These are phyloP conservation scores for Montipora cactus DNA, from an alignment of 64 coral and sea anemone genomes.

Conservation along the genomic window DNA sequence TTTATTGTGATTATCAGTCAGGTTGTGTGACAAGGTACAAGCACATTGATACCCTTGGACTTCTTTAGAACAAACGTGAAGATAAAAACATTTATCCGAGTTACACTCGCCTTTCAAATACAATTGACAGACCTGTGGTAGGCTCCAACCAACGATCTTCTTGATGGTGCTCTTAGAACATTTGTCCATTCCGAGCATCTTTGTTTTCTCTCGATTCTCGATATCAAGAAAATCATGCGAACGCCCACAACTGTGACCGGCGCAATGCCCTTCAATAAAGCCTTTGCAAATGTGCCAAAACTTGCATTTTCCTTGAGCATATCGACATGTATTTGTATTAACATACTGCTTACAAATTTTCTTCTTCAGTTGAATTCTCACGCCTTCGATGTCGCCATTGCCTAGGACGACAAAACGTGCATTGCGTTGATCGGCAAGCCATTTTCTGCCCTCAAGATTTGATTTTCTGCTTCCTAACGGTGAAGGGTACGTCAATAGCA, in stretches of 20 bases:
- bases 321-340: conserved; percentile 7
- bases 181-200: conserved; percentile 4
- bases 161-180: not conserved
- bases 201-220: conserved; percentile 36
- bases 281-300: conserved; percentile 66
- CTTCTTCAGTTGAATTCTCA: conserved; percentile 27
- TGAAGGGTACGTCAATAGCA: conserved; percentile 36
- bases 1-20: conserved; percentile 22
- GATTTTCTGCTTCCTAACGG: conserved; percentile 10
- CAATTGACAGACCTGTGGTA: conserved; percentile 56
- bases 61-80: conserved; percentile 38
- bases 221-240: conserved; percentile 57
- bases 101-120: conserved; percentile 32
- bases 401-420: not conserved
- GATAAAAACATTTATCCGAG: not conserved
- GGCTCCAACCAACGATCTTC: conserved; percentile 30
- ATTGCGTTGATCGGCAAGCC: not conserved
- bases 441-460: not conserved
- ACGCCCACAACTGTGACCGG: not conserved
- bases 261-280: conserved; percentile 51
- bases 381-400: not conserved
- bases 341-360: conserved; percentile 47
- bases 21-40: conserved; percentile 13
- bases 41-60: not conserved
- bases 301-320: not conserved